Percentiles rank a stretch among this genome's conserved stretches.
Evolutionary conservation across 2,113 vertebrate genomes (phyloP).

Genomic region (Sclerurus mexicanus): DNA sequence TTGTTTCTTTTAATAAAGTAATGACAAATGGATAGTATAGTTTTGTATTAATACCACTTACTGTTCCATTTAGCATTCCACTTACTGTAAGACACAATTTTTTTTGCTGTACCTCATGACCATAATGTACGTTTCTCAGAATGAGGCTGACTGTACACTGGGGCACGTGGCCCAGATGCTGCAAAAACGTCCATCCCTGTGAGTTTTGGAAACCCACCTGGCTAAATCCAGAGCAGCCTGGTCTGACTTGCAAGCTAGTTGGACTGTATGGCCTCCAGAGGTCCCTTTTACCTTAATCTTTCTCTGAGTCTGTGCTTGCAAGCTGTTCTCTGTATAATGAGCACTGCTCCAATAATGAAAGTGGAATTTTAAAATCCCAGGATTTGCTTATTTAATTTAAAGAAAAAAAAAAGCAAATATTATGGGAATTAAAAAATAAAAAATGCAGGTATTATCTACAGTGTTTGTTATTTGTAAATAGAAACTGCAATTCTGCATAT

Average conservation of each 20-base stretch:
- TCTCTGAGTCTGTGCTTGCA: not conserved
- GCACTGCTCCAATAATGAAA: not conserved
- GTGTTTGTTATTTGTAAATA: not conserved
- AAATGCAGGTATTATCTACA: not conserved
- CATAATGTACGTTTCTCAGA: not conserved
- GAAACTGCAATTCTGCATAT: fast-evolving
- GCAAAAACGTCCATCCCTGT: not conserved
- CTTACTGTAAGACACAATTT: fast-evolving
- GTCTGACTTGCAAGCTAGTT: not conserved
- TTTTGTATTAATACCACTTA: not conserved
- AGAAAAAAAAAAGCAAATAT: not conserved
- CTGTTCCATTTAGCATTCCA: not conserved
- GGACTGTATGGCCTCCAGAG: not conserved
- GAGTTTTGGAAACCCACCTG: not conserved
- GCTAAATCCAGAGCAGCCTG: not conserved
- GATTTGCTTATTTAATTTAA: not conserved
- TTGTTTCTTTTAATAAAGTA: not conserved
- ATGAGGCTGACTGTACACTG: not conserved
- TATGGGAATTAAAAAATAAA: not conserved
- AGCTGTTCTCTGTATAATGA: not conserved
- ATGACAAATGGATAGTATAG: not conserved
- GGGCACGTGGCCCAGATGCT: not conserved
- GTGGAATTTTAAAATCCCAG: not conserved
- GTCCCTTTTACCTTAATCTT: not conserved
- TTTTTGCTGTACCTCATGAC: not conserved